Evolutionary conservation across 2,113 vertebrate genomes (phyloP).

Genomic region (Neofelis nebulosa): DNA sequence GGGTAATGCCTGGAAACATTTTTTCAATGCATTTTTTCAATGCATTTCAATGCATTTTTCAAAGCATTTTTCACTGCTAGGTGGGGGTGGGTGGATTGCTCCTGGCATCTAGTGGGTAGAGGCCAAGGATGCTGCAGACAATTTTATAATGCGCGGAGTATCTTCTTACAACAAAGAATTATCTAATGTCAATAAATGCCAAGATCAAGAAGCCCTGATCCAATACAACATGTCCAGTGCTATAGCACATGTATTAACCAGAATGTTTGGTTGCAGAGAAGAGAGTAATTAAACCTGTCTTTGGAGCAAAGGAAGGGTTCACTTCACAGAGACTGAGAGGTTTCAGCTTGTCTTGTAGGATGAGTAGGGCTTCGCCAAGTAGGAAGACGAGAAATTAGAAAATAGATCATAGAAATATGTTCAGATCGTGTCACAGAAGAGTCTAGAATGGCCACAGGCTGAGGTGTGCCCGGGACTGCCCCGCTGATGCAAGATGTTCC

Average conservation of each 20-base stretch:
- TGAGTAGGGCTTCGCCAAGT: neutral
- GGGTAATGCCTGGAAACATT: neutral
- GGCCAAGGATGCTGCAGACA: neutral
- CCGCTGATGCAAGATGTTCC: accelerated
- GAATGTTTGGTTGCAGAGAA: accelerated
- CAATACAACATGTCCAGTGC: neutral
- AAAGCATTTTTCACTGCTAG: no score
- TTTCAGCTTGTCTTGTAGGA: neutral
- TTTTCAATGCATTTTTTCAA: neutral
- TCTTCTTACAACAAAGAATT: neutral
- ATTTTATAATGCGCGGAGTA: neutral
- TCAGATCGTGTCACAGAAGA: neutral
- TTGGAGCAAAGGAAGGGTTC: neutral
- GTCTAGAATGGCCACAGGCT: neutral
- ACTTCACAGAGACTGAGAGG: neutral
- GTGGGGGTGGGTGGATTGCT: neutral
- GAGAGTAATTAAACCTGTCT: neutral
- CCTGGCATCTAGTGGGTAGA: neutral
- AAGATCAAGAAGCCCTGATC: neutral
- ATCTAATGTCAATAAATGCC: neutral
- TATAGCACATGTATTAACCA: neutral
- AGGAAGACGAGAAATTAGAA: neutral
- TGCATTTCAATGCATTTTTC: no score
- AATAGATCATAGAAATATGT: no score
- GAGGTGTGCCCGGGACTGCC: neutral